Conservation (phyloP, 2,113 vertebrate species). For the Nerophis ophidion region DNA sequence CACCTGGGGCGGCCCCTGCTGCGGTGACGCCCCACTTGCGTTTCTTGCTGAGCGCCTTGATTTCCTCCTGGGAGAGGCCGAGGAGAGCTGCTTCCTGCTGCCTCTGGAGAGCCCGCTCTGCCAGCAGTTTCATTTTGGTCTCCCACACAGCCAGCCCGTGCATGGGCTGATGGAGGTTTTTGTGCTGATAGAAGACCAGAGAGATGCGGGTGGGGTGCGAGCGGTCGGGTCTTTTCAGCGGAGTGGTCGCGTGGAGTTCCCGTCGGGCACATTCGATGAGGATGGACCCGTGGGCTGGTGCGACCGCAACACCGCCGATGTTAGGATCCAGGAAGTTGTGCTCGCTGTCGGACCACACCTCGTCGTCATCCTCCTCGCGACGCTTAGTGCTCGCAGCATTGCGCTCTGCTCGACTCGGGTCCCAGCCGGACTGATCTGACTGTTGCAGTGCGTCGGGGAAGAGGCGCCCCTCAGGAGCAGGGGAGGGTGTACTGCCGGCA, state of each 20-base stretch:
- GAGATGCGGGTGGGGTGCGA: constrained; percentile 95
- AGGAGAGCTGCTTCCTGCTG: constrained; percentile 89
- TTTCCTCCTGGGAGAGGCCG: constrained; percentile 84
- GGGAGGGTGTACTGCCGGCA: constrained; percentile 66
- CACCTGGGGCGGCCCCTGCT: constrained; percentile 71
- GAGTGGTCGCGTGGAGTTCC: constrained; percentile 95
- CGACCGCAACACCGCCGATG: constrained; percentile 93
- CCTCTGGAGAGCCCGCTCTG: constrained; percentile 80
- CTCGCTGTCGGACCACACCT: constrained; percentile 93
- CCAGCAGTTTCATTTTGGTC: constrained; percentile 95
- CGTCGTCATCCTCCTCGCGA: constrained; percentile 52
- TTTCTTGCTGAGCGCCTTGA: constrained; percentile 88
- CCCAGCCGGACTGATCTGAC: constrained; percentile 73
- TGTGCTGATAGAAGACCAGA: constrained; percentile 99
- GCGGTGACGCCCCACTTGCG: constrained; percentile 83
- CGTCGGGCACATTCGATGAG: constrained; percentile 92
- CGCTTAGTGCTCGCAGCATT: constrained; percentile 58
- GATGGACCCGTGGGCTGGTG: constrained; percentile 89
- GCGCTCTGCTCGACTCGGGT: constrained; percentile 74
- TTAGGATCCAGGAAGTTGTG: constrained; percentile 98
- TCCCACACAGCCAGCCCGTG: constrained; percentile 96
- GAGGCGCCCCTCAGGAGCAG: constrained; percentile 73
- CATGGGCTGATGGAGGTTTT: constrained; percentile 96
- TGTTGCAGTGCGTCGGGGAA: constrained; percentile 73
- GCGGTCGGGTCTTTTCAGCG: constrained; percentile 91